Conservation (phyloP, 2,888 invertebrate genomes). For the Pandemis cinnamomeana region DNA sequence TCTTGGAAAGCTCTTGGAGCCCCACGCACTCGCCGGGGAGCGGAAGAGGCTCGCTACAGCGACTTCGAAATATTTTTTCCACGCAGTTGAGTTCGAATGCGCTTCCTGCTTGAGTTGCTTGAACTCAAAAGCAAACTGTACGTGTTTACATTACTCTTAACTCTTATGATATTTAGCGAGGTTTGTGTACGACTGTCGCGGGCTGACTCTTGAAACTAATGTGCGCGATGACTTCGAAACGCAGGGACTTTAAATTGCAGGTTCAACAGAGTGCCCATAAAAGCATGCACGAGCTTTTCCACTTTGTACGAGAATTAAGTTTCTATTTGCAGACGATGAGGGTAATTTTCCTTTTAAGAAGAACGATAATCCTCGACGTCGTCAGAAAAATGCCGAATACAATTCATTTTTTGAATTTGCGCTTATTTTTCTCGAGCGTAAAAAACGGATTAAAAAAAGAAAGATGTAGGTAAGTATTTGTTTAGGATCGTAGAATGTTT, state of each 20-base stretch:
- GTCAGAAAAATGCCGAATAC: background rate
- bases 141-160: constrained; percentile 81
- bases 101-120: constrained; percentile 77
- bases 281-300: constrained; percentile 8
- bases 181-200: constrained; percentile 40
- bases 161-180: constrained; percentile 76
- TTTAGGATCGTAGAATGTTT: background rate
- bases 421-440: constrained; percentile 9
- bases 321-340: background rate
- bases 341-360: background rate
- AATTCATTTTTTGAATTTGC: background rate
- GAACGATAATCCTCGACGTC: background rate
- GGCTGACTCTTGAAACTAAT: constrained; percentile 26
- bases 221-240: constrained; percentile 35
- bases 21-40: constrained; percentile 45
- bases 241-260: constrained; percentile 32
- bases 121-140: constrained; percentile 81
- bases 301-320: background rate
- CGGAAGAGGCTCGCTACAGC: constrained; percentile 59
- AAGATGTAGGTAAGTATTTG: background rate
- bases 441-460: constrained; percentile 17
- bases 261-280: constrained; percentile 14
- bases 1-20: constrained; percentile 54
- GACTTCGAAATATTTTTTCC: constrained; percentile 81
- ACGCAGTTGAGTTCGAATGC: constrained; percentile 82